phyloP scores from a whole-genome alignment of 1,140 invertebrate species.

The Drosophila subobscura region DNA sequence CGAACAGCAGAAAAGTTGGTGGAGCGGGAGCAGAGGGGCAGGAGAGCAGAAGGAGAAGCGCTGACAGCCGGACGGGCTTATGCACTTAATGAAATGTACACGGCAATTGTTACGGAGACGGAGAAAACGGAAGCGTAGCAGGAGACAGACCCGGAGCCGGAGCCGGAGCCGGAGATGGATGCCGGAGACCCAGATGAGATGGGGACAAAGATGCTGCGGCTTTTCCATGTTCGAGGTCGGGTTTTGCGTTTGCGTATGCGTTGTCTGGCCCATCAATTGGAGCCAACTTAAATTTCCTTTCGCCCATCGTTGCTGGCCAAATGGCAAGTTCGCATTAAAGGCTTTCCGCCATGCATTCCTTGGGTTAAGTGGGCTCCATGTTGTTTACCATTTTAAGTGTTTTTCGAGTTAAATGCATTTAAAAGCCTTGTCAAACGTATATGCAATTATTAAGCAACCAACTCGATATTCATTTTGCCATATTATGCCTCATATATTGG shows the following conservation, averaged over 20 bases:
- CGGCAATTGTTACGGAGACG: constrained; percentile 66
- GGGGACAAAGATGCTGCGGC: constrained; percentile 48
- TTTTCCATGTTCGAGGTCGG: too few species aligned
- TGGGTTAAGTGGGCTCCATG: constrained; percentile 20
- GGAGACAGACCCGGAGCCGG: constrained; percentile 10
- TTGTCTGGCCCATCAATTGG: constrained; percentile 54
- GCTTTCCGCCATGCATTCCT: constrained; percentile 21
- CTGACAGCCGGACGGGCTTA: constrained; percentile 76
- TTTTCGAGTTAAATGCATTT: constrained; percentile 53
- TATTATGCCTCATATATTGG: too few species aligned
- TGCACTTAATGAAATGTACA: constrained; percentile 82
- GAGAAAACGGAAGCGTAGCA: constrained; percentile 15
- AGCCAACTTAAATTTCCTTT: constrained; percentile 69
- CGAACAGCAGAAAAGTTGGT: constrained; percentile 5
- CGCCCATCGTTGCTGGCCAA: constrained; percentile 43
- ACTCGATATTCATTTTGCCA: too few species aligned
- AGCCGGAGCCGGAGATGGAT: constrained; percentile 16
- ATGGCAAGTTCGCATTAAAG: constrained; percentile 61
- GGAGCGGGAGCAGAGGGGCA: neutral
- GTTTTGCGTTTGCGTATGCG: too few species aligned
- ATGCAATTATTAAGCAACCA: constrained; percentile 16
- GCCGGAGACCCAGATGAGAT: constrained; percentile 19
- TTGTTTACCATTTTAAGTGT: constrained; percentile 58
- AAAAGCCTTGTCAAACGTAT: constrained; percentile 29
- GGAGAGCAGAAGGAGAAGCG: constrained; percentile 26